A percentile compares a stretch with the other conserved stretches of the same genome.
phyloP scores from a whole-genome alignment of 2,797 vertebrate species.

The Eulemur mongoz region DNA sequence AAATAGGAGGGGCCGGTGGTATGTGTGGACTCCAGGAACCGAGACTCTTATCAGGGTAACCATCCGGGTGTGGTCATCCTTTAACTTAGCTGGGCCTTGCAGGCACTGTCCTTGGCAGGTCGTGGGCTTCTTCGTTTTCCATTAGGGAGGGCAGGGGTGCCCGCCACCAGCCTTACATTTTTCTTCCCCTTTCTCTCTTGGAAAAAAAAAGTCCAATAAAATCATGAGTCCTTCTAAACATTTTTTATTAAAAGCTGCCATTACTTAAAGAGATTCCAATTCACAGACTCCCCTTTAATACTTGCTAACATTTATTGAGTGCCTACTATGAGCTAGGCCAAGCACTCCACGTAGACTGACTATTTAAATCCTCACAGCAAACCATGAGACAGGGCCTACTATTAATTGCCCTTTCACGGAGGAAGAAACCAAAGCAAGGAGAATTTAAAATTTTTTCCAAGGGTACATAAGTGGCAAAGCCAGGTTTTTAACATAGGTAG shows the following conservation, averaged over 20 bases:
- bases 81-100: too few relatives aligned
- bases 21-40: too few relatives aligned
- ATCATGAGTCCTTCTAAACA: background rate
- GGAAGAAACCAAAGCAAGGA: background rate
- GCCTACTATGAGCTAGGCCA: background rate
- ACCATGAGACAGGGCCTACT: background rate
- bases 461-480: background rate
- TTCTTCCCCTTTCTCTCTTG: background rate
- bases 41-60: too few relatives aligned
- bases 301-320: background rate
- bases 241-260: slow-evolving; percentile 8
- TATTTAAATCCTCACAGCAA: slow-evolving; percentile 22
- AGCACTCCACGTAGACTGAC: background rate
- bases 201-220: slow-evolving; percentile 10
- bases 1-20: too few relatives aligned
- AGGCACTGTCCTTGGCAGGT: too few relatives aligned
- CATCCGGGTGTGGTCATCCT: too few relatives aligned
- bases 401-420: background rate
- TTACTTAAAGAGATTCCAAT: background rate
- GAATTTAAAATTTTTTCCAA: background rate
- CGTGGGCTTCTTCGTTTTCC: too few relatives aligned
- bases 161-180: background rate
- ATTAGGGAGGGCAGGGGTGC: too few relatives aligned
- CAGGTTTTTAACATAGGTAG: background rate
- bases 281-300: background rate